Conservation (phyloP, 2,888 invertebrate species). For the Salticus scenicus region DNA sequence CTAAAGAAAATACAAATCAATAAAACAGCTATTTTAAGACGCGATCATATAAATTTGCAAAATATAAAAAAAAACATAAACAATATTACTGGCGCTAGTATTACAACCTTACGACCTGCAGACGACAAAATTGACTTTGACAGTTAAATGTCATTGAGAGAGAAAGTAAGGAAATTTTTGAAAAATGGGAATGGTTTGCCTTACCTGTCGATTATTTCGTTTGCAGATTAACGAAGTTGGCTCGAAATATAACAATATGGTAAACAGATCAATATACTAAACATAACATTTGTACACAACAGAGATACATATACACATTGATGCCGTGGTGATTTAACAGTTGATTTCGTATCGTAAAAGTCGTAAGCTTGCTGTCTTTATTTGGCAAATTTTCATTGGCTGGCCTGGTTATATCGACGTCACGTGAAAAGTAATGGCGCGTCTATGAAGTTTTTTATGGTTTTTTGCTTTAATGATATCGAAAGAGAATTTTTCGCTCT, state of each 20-base stretch:
- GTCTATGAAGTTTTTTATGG: too few relatives aligned
- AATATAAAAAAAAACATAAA: too few relatives aligned
- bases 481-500: neutral
- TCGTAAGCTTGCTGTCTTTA: slow-evolving; percentile 2
- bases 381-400: slow-evolving; percentile 19
- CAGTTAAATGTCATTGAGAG: neutral
- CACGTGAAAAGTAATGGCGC: neutral
- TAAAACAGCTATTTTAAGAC: too few relatives aligned
- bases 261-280: too few relatives aligned
- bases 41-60: too few relatives aligned
- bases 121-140: neutral
- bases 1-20: too few relatives aligned
- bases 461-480: neutral
- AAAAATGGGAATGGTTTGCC: neutral
- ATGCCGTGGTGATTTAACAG: neutral
- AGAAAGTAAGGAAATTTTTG: neutral
- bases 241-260: too few relatives aligned
- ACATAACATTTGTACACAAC: too few relatives aligned
- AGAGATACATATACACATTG: neutral
- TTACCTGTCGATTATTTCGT: too few relatives aligned
- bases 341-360: slow-evolving; percentile 1
- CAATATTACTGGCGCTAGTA: too few relatives aligned
- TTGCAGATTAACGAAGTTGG: too few relatives aligned
- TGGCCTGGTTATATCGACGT: slow-evolving; percentile 12
- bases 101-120: neutral